A percentile compares a stretch with the other conserved stretches of the same genome.
Evolutionary conservation across 2,797 vertebrate genomes (phyloP).

Genomic region (Sebastiscus albofasciatus): DNA sequence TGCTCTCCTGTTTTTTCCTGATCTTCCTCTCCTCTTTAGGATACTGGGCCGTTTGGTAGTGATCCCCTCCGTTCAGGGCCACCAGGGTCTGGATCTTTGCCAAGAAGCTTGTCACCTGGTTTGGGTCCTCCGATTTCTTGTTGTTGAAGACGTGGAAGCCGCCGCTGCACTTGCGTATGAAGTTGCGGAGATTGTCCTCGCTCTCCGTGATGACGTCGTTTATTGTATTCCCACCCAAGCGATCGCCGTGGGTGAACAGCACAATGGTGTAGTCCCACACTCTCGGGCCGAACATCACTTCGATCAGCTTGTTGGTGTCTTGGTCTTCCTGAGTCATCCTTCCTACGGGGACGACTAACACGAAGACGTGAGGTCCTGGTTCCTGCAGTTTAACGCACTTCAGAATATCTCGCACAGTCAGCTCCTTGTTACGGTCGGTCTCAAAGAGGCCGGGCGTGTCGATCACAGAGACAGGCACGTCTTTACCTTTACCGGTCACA

Average conservation of each 20-base stretch:
- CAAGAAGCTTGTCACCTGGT: conserved; percentile 56
- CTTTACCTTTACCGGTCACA: not conserved
- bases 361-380: conserved; percentile 68
- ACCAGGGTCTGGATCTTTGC: conserved; percentile 69
- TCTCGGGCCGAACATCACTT: conserved; percentile 62
- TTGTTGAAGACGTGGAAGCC: conserved; percentile 76
- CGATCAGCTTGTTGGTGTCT: conserved; percentile 60
- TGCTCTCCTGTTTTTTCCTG: conserved; percentile 48
- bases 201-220: conserved; percentile 60
- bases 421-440: conserved; percentile 25
- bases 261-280: conserved; percentile 76
- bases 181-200: conserved; percentile 57
- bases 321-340: conserved; percentile 72
- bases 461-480: conserved; percentile 48
- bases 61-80: conserved; percentile 64
- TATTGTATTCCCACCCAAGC: conserved; percentile 52
- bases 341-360: conserved; percentile 62
- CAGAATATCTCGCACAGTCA: conserved; percentile 59
- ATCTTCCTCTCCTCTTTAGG: conserved; percentile 54
- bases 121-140: conserved; percentile 37
- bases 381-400: conserved; percentile 49
- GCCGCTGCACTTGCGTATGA: conserved; percentile 69
- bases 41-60: conserved; percentile 45
- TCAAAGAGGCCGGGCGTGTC: conserved; percentile 74
- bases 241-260: conserved; percentile 72